Base-by-base conservation (phyloP, 2,888 invertebrate species). In the Polymixis flavicincta region DNA sequence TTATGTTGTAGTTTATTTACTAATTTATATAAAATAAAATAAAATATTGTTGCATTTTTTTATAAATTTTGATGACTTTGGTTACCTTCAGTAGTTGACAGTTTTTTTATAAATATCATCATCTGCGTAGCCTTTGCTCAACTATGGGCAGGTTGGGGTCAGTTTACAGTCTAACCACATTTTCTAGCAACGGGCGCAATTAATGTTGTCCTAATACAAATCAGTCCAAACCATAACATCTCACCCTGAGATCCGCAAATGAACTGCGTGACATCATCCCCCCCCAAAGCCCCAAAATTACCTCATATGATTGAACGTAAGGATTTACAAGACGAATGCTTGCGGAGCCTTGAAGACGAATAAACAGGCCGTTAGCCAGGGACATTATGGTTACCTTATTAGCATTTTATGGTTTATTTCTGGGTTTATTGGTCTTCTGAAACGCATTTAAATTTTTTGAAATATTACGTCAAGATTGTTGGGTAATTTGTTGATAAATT, bases 251-350 rank as follows among this genome's bases (percentile, higher is more conserved):
- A 66, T 55, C 55, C 74, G 19, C 61, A 76, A 85, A 85, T 82
- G 69, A 85, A 84, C 76, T 70, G 71, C 59, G 78, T 78, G 85
- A 82, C 74, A 73, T 78, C 78, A 59, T 82, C 77, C 72, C 69
- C 66, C 75, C 71, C 65, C 67, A 50, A 66, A 71, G 75, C 69
- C 75, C 76, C 87, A 73, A 89, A 90, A 91, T 90, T 90, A 87
- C 88, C 85, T 89, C 74, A 76, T 89, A 90, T 91, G 91, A 91
- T 91, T 90, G 90, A 91, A 84, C 78, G 85, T 64, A 71, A 86
- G 85, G 86, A 86, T 89, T 87, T 85, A 70, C 78, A 88, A 90
- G 90, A 91, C 88, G 89, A 88, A 91, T 91, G 89, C 63, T 59
- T 28, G 11, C 80, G 76, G 78, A 85, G 85, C 77, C 84, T 78